A percentile compares a stretch with the other conserved stretches of the same genome.
Evolutionary conservation across 2,113 vertebrate species (phyloP).

Genomic region (Vidua chalybeata): DNA sequence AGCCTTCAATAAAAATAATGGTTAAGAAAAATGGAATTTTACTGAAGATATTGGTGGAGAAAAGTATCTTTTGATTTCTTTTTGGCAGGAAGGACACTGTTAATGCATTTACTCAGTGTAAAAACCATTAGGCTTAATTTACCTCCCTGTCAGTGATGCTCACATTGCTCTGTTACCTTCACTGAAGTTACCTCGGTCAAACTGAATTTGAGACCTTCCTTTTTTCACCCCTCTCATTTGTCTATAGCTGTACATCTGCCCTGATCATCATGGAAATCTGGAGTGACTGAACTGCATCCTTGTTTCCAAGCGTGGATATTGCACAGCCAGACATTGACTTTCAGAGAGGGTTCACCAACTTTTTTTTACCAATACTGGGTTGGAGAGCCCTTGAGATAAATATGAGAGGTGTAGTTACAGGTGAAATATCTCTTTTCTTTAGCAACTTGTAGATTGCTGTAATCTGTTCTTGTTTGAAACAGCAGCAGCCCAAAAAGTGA

Average conservation of each 20-base stretch:
- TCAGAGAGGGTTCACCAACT: neutral
- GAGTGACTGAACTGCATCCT: neutral
- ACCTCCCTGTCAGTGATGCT: neutral
- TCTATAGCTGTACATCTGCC: neutral
- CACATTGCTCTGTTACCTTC: neutral
- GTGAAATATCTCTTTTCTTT: neutral
- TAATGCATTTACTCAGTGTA: conserved; percentile 30
- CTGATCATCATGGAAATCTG: neutral
- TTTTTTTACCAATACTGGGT: neutral
- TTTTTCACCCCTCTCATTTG: neutral
- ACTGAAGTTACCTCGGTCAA: neutral
- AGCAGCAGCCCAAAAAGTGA: neutral
- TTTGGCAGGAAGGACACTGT: conserved; percentile 19
- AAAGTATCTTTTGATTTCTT: neutral
- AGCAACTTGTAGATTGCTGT: neutral
- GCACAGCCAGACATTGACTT: neutral
- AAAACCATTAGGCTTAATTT: neutral
- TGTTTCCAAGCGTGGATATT: neutral
- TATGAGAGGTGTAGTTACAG: neutral
- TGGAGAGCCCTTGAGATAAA: neutral
- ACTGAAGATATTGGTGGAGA: conserved; percentile 31
- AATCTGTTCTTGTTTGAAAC: neutral
- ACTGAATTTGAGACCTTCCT: neutral
- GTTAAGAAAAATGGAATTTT: conserved; percentile 61
- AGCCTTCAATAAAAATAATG: conserved; percentile 51